phyloP scores from a whole-genome alignment of 2,888 invertebrate genomes.

The Gastrophysa polygoni region DNA sequence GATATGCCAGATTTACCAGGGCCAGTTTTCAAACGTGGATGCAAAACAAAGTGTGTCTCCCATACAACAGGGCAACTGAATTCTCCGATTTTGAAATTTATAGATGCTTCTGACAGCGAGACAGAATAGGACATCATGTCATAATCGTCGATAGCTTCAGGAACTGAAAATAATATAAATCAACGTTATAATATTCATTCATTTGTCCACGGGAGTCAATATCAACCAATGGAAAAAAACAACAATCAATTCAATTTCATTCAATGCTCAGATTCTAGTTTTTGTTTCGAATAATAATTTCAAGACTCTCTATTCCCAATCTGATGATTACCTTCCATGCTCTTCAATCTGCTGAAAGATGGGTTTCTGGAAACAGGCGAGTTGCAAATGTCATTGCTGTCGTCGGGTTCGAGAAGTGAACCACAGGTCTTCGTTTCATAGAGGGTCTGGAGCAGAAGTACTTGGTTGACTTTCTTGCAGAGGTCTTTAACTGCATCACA shows the following conservation, averaged over 20 bases:
- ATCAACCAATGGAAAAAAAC: neutral
- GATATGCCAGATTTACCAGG: constrained; percentile 66
- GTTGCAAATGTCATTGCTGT: constrained; percentile 45
- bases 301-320: neutral
- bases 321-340: constrained; percentile 51
- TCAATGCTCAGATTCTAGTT: too few species aligned
- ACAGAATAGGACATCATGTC: constrained; percentile 46
- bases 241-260: too few species aligned
- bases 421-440: constrained; percentile 71
- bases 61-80: constrained; percentile 78
- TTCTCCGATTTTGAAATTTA: constrained; percentile 67
- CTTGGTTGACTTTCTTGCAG: constrained; percentile 72
- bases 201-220: neutral
- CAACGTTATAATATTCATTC: neutral
- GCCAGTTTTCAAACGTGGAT: constrained; percentile 72
- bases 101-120: constrained; percentile 55
- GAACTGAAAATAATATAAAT: constrained; percentile 34
- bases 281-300: too few species aligned
- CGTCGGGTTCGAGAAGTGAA: constrained; percentile 69
- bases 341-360: constrained; percentile 51
- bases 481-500: constrained; percentile 64
- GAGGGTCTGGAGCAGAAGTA: constrained; percentile 70
- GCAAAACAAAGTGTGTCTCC: constrained; percentile 71
- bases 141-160: constrained; percentile 51
- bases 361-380: constrained; percentile 47